Base-by-base conservation (phyloP, 2,888 invertebrate genomes). In the Elegia similella region DNA sequence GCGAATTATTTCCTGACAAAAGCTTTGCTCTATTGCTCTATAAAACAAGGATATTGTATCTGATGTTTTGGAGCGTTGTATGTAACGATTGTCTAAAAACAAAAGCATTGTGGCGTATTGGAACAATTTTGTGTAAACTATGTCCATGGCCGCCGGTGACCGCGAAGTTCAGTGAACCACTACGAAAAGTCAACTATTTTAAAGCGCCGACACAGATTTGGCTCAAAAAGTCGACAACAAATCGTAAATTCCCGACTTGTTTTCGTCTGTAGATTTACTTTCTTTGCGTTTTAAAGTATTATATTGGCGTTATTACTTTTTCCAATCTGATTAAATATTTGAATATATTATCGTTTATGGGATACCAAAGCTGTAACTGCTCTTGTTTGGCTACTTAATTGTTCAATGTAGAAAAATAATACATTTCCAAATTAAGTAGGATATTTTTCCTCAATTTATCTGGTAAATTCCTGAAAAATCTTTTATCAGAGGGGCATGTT, bases 161-260 rank as follows among this genome's bases (percentile, higher is more conserved):
- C 76, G 75, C 67, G 64, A 75, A 77, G 82, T 79, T 82, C 80
- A 78, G 65, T 80, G 81, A 82, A 81, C 82, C 75, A 72, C 61
- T 59, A 71, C 68, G 66, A 72, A 72, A 74, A 68, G 64, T 62
- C 58, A 54, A 68, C 69, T 77, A 72, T 72, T 73, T 74, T 72
- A 62, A 70, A 69, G 68, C 64, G 59, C 55, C 23, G 47, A 43
- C 50, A 55, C 52, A 47, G 52, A 59, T 63, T 63, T 65, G 62
- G 64, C 63, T 61, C 59, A 55, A 58, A 59, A 63, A 60, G 62
- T 56, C 53, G 58, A 62, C 56, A 64, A 66, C 57, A 63, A 59
- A 60, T 52, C 52, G 59, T 58, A 56, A 54, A 55, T 55, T 43
- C 32, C 42, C 42, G 48, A 42, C 30, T 13, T 16, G 15, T 44